phyloP scores from a whole-genome alignment of 1,140 invertebrate species.

The Bombyx mori region ASM3026992v2 NC_085108.1:7237501-7238000 shows the following conservation, averaged over 20 bases:
- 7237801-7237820: constrained; percentile 14
- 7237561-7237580: not conserved
- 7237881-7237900: too few species aligned
- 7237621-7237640: not conserved
- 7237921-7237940: too few species aligned
- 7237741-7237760: constrained; percentile 8
- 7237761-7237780: constrained; percentile 12
- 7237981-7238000: too few species aligned
- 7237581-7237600: not conserved
- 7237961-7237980: too few species aligned
- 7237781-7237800: constrained; percentile 9
- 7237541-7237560: not conserved
- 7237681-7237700: constrained; percentile 1
- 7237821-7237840: constrained; percentile 11
- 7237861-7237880: too few species aligned
- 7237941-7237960: too few species aligned
- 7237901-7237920: too few species aligned
- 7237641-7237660: not conserved
- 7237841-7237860: constrained; percentile 3
- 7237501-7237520: not conserved
- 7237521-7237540: not conserved
- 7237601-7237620: not conserved
- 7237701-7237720: constrained; percentile 15
- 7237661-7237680: not conserved
- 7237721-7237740: constrained; percentile 21